Percentiles rank a stretch among this genome's conserved stretches.
Evolutionary conservation across 35 echinoderm and acorn worm genomes (phyloP).

Genomic region (Nesometra sesokonis): DNA sequence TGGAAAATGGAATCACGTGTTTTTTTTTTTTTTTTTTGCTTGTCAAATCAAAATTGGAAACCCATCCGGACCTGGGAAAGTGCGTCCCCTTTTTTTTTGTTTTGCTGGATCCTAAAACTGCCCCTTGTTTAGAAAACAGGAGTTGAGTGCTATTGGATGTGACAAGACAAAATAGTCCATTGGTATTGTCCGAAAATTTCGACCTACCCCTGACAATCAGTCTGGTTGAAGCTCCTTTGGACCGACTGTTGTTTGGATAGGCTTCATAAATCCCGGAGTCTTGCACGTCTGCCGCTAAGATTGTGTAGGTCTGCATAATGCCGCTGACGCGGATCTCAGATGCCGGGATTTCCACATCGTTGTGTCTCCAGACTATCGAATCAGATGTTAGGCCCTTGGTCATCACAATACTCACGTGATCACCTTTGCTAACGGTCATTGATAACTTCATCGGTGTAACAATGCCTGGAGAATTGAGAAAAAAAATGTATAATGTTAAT

Average conservation of each 20-base stretch:
- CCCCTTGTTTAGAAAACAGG: no score
- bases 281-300: background rate
- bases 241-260: background rate
- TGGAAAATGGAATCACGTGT: no score
- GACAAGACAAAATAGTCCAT: no score
- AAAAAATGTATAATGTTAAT: no score
- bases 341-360: background rate
- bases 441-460: background rate
- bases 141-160: no score
- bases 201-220: background rate
- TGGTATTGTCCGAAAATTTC: no score
- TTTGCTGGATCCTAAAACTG: no score
- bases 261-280: background rate
- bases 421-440: background rate
- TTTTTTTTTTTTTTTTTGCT: no score
- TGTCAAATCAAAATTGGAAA: no score
- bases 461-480: background rate
- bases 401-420: background rate
- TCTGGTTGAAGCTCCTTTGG: background rate
- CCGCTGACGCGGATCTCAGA: background rate
- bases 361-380: background rate
- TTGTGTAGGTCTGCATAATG: background rate
- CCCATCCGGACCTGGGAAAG: no score
- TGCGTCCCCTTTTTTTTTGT: no score
- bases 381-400: background rate